These are phyloP conservation scores for Diarsia rubi DNA, from an alignment of 2,888 invertebrate species.

Conservation along the genomic window DNA sequence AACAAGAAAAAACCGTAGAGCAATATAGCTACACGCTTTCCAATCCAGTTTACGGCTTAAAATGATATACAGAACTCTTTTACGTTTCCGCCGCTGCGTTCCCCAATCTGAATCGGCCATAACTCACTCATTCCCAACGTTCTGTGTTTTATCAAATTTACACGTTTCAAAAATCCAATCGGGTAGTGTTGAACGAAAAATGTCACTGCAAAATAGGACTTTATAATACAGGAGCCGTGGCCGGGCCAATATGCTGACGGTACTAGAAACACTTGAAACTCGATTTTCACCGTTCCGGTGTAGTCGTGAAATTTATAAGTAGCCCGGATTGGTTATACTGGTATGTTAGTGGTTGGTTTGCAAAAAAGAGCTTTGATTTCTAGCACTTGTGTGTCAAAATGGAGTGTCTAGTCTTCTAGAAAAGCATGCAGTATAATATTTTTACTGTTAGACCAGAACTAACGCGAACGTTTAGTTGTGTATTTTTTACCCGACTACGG, in stretches of 20 bases:
- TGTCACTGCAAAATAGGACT: constrained; percentile 88
- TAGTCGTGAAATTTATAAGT: constrained; percentile 80
- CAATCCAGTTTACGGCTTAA: constrained; percentile 60
- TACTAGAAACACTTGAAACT: constrained; percentile 81
- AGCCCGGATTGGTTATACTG: constrained; percentile 66
- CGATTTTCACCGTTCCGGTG: constrained; percentile 83
- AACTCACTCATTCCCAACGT: constrained; percentile 75
- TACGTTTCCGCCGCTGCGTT: constrained; percentile 57
- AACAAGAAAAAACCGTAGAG: constrained; percentile 38
- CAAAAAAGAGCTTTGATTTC: neutral
- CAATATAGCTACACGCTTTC: constrained; percentile 35
- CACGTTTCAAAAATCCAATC: constrained; percentile 89
- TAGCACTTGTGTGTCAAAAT: neutral
- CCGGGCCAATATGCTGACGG: constrained; percentile 86
- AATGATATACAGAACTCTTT: constrained; percentile 62
- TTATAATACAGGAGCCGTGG: constrained; percentile 86
- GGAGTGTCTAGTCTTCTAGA: neutral
- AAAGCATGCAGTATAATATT: neutral
- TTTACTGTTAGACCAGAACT: neutral
- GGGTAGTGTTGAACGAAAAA: constrained; percentile 86
- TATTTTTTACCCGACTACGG: no score
- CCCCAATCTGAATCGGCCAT: constrained; percentile 66
- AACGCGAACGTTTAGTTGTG: no score
- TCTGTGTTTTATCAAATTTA: constrained; percentile 87
- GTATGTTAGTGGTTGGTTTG: constrained; percentile 47